Percentiles rank a stretch among this genome's conserved stretches.
phyloP scores from a whole-genome alignment of 92 coral and sea anemone genomes.

The Virgularia gustaviana region DNA sequence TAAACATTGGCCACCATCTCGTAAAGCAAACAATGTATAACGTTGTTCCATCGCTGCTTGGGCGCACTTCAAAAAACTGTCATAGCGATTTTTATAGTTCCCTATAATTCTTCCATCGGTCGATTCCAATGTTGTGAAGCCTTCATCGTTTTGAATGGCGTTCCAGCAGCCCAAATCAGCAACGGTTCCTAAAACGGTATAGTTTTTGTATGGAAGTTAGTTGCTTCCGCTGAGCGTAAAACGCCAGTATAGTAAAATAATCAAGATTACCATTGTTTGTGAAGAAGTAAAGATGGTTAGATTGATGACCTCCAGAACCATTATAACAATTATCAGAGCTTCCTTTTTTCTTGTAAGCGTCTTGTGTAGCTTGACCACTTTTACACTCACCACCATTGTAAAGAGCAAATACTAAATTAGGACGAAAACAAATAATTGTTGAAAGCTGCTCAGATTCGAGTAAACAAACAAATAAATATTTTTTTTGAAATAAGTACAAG shows the following conservation, averaged over 20 bases:
- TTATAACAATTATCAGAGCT: constrained; percentile 66
- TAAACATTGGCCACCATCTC: constrained; percentile 88
- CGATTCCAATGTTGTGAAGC: constrained; percentile 62
- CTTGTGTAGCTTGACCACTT: constrained; percentile 69
- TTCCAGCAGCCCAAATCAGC: constrained; percentile 79
- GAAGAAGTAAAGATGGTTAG: constrained; percentile 68
- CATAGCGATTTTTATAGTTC: constrained; percentile 60
- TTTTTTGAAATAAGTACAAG: no score
- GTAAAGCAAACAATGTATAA: constrained; percentile 74
- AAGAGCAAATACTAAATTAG: constrained; percentile 74
- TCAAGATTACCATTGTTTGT: constrained; percentile 58
- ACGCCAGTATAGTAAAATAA: neutral
- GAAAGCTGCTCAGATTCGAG: no score
- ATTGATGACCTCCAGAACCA: constrained; percentile 74
- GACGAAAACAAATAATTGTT: no score
- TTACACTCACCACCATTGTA: constrained; percentile 88
- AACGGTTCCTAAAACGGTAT: constrained; percentile 52
- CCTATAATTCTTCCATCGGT: constrained; percentile 65
- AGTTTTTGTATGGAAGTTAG: neutral
- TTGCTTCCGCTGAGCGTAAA: neutral
- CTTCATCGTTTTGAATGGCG: constrained; percentile 56
- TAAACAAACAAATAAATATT: no score
- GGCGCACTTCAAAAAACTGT: constrained; percentile 75
- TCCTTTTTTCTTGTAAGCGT: constrained; percentile 64
- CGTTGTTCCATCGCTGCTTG: constrained; percentile 74